These are phyloP conservation scores for Erythrocebus patas DNA, from an alignment of 2,113 vertebrate species.

Conservation along the genomic window DNA sequence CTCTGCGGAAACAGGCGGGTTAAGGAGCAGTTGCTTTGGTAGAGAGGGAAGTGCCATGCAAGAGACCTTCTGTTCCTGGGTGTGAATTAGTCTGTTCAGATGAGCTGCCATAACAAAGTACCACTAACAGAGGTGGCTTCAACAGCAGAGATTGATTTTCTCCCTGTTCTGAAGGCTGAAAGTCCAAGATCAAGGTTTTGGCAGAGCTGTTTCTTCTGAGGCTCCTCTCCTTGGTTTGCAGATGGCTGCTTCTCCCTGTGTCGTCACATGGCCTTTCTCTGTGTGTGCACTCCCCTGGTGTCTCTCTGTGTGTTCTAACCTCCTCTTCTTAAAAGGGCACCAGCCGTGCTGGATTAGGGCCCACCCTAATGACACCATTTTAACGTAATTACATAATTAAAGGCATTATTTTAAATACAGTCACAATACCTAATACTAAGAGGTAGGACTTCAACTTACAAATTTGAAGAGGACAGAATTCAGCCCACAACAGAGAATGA, in stretches of 20 bases:
- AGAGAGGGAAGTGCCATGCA: neutral
- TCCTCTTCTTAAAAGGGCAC: neutral
- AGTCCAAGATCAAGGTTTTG: neutral
- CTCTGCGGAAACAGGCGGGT: neutral
- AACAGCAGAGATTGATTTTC: neutral
- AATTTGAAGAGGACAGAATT: neutral
- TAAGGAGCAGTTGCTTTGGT: neutral
- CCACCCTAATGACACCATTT: neutral
- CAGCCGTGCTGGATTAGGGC: too few relatives aligned
- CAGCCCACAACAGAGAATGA: neutral
- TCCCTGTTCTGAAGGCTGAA: neutral
- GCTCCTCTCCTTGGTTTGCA: neutral
- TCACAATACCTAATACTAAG: neutral
- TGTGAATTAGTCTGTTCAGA: neutral
- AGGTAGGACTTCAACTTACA: neutral
- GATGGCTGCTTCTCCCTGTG: neutral
- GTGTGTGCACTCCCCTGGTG: rapidly evolving
- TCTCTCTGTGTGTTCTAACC: neutral
- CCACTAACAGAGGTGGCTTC: neutral
- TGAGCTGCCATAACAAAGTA: neutral
- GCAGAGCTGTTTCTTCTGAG: neutral
- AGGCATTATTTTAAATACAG: neutral
- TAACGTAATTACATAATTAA: neutral
- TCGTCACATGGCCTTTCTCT: neutral
- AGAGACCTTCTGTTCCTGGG: neutral